Evolutionary conservation across 2,797 vertebrate genomes (phyloP), one percentile per base, ranked within the genome.

Genomic region (Sebastes itinus): DNA sequence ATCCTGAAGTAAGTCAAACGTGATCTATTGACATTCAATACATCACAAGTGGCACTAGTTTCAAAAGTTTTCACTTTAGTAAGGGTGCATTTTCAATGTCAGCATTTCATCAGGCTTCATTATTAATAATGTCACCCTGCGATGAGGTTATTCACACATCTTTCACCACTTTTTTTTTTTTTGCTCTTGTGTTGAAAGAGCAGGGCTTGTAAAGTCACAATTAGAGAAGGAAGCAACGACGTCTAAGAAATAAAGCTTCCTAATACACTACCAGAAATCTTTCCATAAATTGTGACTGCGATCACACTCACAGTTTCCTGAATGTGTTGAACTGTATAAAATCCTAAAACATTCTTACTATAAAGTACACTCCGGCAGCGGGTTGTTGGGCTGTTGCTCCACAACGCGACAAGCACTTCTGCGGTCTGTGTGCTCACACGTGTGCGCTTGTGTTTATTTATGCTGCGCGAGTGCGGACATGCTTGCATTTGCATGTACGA

Each of bases 381-480:
- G 46, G 18, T 49, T 49, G 46, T 63, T 67, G 65, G 52, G 25
- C 54, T 72, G 49, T 54, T 56, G 46, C 56, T 63, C 49, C 74
- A 73, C 64, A 81, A 65, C 68, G 32, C 1, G 2, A 77, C 54
- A 71, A 71, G 63, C 35, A 82, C 82, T 68, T 89, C 71, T 82
- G 83, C 38, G 80, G 80, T 85, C 30, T 87, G 78, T 77, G 72
- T 22, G 55, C 56, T 82, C 78, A 77, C 81, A 77, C 18, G 9
- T 81, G 75, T 87, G 73, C 25, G 11, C 68, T 52, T 73, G 65
- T 82, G 76, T 92, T 89, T 88, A 82, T 90, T 86, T 83, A 81
- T 68, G 65, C 49, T 65, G 20, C 27, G 60, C 75, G 1, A 78
- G 85, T 77, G 76, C 8, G 27, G 67, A 81, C 81, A 72, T 58